phyloP scores from a whole-genome alignment of 2,888 invertebrate species.

The Temnothorax ravouxi region DNA sequence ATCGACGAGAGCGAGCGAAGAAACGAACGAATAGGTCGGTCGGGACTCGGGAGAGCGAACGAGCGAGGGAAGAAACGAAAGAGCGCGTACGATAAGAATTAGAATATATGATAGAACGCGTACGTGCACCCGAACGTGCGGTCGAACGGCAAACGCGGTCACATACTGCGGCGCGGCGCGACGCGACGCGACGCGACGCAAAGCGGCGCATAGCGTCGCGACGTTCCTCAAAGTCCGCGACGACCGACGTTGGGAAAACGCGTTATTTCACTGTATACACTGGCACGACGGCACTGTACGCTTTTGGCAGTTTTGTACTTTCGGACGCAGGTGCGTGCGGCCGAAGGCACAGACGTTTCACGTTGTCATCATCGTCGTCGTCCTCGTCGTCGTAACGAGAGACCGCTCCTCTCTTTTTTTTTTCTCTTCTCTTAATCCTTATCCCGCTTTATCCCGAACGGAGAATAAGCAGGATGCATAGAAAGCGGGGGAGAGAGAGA shows the following conservation, averaged over 20 bases:
- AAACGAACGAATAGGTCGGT: neutral
- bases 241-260: constrained; percentile 53
- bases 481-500: constrained; percentile 29
- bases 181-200: constrained; percentile 26
- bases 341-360: constrained; percentile 61
- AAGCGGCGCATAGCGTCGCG: constrained; percentile 42
- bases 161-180: constrained; percentile 53
- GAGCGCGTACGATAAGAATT: constrained; percentile 50
- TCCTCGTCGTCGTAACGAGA: constrained; percentile 48
- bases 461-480: constrained; percentile 72
- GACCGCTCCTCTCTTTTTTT: constrained; percentile 49
- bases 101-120: constrained; percentile 58
- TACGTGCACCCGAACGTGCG: constrained; percentile 53
- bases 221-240: constrained; percentile 39
- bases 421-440: constrained; percentile 57
- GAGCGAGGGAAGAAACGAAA: constrained; percentile 29
- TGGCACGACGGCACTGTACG: constrained; percentile 54
- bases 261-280: constrained; percentile 66
- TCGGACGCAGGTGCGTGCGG: constrained; percentile 73
- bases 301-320: constrained; percentile 67
- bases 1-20: constrained; percentile 21
- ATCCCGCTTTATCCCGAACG: constrained; percentile 65
- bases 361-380: constrained; percentile 24
- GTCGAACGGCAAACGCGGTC: constrained; percentile 54
- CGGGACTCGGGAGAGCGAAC: constrained; percentile 25